Conservation (phyloP, 2,113 vertebrate genomes). For the Indicator indicator region DNA sequence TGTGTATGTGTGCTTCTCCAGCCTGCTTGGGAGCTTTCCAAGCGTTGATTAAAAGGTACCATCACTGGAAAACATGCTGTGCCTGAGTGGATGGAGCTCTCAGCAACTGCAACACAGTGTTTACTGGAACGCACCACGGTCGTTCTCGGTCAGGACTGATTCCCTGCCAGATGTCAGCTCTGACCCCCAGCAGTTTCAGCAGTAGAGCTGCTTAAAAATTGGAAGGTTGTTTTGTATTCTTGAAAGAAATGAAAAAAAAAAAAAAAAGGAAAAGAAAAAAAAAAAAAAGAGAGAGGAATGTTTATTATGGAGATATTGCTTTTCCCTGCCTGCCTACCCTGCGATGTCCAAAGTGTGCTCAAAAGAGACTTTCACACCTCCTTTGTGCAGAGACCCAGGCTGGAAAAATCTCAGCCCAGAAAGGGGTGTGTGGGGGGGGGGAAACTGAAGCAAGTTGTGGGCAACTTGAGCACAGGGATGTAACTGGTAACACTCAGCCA, state of each 20-base stretch:
- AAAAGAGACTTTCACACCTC: neutral
- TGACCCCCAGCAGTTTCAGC: slow-evolving; percentile 61
- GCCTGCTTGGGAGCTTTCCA: neutral
- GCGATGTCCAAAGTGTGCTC: neutral
- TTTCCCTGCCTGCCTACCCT: neutral
- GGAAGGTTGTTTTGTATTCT: slow-evolving; percentile 29
- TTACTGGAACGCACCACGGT: slow-evolving; percentile 12
- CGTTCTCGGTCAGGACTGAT: neutral
- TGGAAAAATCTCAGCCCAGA: slow-evolving; percentile 58
- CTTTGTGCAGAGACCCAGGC: neutral
- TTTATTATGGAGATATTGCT: slow-evolving; percentile 33
- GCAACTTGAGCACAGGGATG: neutral
- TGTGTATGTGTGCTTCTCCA: neutral
- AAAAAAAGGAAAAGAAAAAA: too few relatives aligned
- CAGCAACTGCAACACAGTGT: slow-evolving; percentile 21
- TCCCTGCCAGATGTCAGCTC: slow-evolving; percentile 59
- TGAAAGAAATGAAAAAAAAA: neutral
- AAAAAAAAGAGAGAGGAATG: neutral
- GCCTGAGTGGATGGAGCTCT: slow-evolving; percentile 9
- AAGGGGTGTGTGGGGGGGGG: neutral
- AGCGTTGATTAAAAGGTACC: slow-evolving; percentile 54
- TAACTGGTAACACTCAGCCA: slow-evolving; percentile 50
- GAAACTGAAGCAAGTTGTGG: slow-evolving; percentile 20
- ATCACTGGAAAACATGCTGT: neutral
- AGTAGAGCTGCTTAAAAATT: neutral